Evolutionary conservation across 2,113 vertebrate species (phyloP), one percentile per base, ranked within the genome.

Genomic region (Phoenicopterus ruber): DNA sequence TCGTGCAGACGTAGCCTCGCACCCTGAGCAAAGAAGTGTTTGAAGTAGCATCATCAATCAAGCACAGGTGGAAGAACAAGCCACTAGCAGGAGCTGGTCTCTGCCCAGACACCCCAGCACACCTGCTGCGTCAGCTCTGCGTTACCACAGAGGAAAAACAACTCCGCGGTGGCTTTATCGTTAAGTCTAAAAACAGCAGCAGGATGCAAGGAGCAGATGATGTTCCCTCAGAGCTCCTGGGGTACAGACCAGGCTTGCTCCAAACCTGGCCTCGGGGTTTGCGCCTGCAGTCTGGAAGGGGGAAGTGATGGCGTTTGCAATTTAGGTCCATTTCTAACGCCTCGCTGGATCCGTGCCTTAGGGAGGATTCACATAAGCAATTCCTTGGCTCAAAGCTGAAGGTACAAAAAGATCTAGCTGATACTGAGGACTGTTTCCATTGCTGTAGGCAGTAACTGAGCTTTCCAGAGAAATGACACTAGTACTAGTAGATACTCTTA

Each of bases 141-240:
- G 0, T 72, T 81, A 24, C 58, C 20, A 17, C 29, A 24, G 40
- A 82, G 52, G 24, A 47, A 28, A 49, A 87, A 3, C 21, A 38
- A 4, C 34, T 63, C 42, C 4, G 1, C 2, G 1, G 25, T 9
- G 31, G 5, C 47, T 77, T 77, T 55, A 54, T 49, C 4, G 0
- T 84, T 36, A 47, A 84, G 46, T 34, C 36, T 65, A 15, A 57
- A 49, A 82, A 26, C 24, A 55, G 20, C 13, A 72, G 54, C 7
- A 7, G 49, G 49, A 49, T 29, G 10, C 3, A 14, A 89, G 65
- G 13, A 90, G 44, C 11, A 63, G 52, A 22, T 63, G 29, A 21
- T 49, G 28, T 58, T 89, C 38, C n/a, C 24, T 67, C 40, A 14
- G 47, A 74, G 52, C 61, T 86, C 31, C 58, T 57, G 28, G 44